phyloP scores from a whole-genome alignment of 2,797 vertebrate genomes.

The Poliocrania exsul region DNA sequence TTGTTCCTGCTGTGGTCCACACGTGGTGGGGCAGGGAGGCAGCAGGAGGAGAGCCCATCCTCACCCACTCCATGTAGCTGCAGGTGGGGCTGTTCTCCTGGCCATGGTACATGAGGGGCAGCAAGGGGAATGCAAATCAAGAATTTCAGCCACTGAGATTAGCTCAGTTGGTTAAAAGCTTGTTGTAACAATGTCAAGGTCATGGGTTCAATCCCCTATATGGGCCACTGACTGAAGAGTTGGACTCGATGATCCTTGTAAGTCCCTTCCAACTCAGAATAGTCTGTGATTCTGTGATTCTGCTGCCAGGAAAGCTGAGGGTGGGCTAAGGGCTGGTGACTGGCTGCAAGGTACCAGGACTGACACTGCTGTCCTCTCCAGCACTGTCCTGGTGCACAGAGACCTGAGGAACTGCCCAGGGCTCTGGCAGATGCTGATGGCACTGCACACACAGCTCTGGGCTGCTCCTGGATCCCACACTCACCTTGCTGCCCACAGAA shows the following conservation, averaged over 20 bases:
- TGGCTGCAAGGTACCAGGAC: not conserved
- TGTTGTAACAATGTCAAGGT: too few species aligned
- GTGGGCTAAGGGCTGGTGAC: not conserved
- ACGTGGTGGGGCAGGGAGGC: not conserved
- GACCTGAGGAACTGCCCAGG: not conserved
- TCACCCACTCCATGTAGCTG: not conserved
- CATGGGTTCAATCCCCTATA: too few species aligned
- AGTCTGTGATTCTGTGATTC: not conserved
- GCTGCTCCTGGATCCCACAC: not conserved
- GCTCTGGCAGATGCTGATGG: not conserved
- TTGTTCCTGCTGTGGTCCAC: not conserved
- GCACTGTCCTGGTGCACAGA: not conserved
- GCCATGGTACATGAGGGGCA: not conserved
- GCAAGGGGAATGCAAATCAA: not conserved
- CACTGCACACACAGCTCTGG: not conserved
- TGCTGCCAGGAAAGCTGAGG: not conserved
- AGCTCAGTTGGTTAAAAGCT: too few species aligned
- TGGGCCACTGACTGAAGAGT: too few species aligned
- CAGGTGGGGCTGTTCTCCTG: not conserved
- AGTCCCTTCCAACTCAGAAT: too few species aligned
- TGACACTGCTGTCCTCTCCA: not conserved
- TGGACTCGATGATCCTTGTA: too few species aligned
- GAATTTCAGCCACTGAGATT: not conserved
- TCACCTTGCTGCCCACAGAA: not conserved
- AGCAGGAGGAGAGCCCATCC: not conserved